A percentile compares a stretch with the other conserved stretches of the same genome.
These are phyloP conservation scores for Sphaeramia orbicularis DNA, from an alignment of 2,797 vertebrate genomes.

Conservation along the genomic window DNA sequence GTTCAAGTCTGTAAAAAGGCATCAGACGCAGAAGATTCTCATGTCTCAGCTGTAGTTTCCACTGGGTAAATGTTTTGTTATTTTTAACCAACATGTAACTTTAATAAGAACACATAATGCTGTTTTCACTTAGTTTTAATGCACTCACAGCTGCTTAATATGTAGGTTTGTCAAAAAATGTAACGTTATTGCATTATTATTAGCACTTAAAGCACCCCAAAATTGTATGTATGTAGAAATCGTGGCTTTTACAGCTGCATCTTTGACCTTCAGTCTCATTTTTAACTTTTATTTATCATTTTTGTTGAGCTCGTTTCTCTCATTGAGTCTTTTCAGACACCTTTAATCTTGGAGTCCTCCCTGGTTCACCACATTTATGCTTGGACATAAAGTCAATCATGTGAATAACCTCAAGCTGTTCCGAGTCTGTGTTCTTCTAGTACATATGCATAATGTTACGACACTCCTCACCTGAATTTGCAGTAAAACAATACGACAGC, in stretches of 20 bases:
- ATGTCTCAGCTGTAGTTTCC: no score
- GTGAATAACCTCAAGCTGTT: background rate
- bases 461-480: conserved; percentile 14
- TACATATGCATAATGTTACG: conserved; percentile 10
- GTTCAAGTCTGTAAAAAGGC: no score
- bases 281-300: background rate
- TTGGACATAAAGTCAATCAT: conserved; percentile 5
- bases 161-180: background rate
- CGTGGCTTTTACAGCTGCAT: background rate
- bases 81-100: background rate
- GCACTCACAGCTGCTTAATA: background rate
- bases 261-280: background rate
- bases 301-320: background rate
- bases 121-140: background rate
- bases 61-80: background rate
- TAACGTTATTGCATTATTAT: background rate
- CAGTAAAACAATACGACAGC: background rate
- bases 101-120: conserved; percentile 12
- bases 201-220: background rate
- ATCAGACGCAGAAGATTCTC: no score
- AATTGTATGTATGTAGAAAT: background rate
- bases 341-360: background rate
- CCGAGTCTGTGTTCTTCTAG: background rate
- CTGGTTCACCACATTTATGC: background rate
- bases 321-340: no score